A percentile compares a stretch with the other conserved stretches of the same genome.
These are phyloP conservation scores for Dolomedes plantarius DNA, from an alignment of 2,888 invertebrate species.

Conservation along the genomic window DNA sequence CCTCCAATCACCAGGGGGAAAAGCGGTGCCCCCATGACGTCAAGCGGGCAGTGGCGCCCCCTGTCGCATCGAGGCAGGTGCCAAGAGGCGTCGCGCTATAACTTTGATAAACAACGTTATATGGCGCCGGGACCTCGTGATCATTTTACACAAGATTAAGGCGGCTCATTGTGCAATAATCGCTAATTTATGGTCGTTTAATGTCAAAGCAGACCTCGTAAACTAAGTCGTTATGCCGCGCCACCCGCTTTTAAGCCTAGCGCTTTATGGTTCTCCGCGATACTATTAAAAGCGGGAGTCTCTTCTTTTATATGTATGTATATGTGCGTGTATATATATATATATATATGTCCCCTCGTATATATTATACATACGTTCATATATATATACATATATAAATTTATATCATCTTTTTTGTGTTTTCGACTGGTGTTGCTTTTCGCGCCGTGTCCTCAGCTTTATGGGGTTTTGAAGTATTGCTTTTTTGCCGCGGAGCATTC, in stretches of 20 bases:
- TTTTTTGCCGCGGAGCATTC: not conserved
- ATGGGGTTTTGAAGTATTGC: conserved; percentile 54
- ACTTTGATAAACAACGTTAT: conserved; percentile 65
- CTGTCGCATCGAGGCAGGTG: conserved; percentile 3
- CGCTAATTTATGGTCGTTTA: conserved; percentile 71
- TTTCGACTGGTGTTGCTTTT: conserved; percentile 1
- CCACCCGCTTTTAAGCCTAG: conserved; percentile 48
- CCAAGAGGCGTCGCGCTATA: conserved; percentile 26
- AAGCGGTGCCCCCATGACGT: not conserved
- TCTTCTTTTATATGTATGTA: conserved; percentile 55
- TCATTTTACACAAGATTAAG: conserved; percentile 70
- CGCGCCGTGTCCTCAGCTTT: conserved; percentile 6
- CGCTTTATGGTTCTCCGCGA: conserved; percentile 66
- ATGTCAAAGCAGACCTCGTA: conserved; percentile 69
- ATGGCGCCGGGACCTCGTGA: conserved; percentile 47
- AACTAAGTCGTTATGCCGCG: conserved; percentile 67
- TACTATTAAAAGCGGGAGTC: conserved; percentile 58
- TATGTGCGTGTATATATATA: not conserved
- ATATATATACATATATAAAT: conserved; percentile 24
- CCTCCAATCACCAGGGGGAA: not conserved
- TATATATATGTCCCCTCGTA: conserved; percentile 39
- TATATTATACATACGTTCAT: conserved; percentile 20
- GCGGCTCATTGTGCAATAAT: conserved; percentile 71
- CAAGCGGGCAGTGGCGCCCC: not conserved
- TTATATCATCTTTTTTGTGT: conserved; percentile 20